Evolutionary conservation across 2,113 vertebrate species (phyloP), one percentile per base, ranked within the genome.

Genomic region (Anguilla japonica): DNA sequence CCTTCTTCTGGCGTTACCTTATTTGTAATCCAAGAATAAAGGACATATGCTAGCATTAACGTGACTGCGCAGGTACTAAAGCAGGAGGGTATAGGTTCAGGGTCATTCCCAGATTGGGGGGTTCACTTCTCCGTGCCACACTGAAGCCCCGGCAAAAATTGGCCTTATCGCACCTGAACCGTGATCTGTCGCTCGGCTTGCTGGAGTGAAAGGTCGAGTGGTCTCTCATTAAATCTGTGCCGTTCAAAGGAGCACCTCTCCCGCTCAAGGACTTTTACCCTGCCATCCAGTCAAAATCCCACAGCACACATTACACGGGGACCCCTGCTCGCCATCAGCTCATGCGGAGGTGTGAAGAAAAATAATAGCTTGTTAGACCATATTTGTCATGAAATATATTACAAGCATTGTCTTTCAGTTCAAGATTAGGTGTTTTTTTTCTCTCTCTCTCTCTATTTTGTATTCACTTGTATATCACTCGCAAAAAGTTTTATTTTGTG

Each of bases 21-120:
- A 92, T 93, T 92, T 90, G 89, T 93, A 88, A 91, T 88, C 87
- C 87, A 84, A 87, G 87, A 83, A 90, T 88, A 86, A 91, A 90
- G 88, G 88, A 91, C 88, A 53, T 20, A n/a, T 83, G 88, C 89
- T 88, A 85, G 89, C 84, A 90, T 91, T 88, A 91, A 90, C 87
- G 83, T 79, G 85, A 84, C 67, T 85, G 46, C 84, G 50, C 18
- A 75, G 56, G 83, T 15, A 75, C 2, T 15, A 14, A 75, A 34
- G 71, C 26, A 41, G 56, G 53, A 22, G 56, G 5, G 83, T 29
- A 53, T 11, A 57, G 26, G 50, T 16, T 57, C 41, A 34, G 86
- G 87, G 88, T 63, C 60, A 63, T 75, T 34, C 67, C 26, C 9
- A 29, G 67, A 75, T 29, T 15, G 15, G 83, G 29, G 83, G 26